Evolutionary conservation across 2,797 vertebrate species (phyloP), one percentile per base, ranked within the genome.

Genomic region (Heliangelus exortis): DNA sequence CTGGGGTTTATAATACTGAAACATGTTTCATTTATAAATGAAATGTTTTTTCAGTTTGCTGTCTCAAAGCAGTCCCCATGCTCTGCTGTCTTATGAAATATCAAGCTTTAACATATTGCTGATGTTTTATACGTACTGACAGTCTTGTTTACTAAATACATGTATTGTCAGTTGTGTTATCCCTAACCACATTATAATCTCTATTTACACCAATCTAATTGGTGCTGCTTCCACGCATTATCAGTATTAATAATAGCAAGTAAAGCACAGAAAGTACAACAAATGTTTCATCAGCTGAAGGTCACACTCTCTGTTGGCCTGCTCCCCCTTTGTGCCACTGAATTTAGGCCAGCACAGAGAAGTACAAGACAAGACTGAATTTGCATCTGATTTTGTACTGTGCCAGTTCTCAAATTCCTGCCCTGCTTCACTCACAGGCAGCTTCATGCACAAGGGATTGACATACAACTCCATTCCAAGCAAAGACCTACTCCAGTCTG

Each of bases 181-280:
- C 86, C 84, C 92, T 94, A 92, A 94, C 95, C 84, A 87, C 68
- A 76, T 89, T 94, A 88, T 94, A 88, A 96, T 95, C 90, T 91
- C 90, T 96, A 85, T 91, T 96, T 96, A 90, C 54, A 95, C 33
- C 74, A 74, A 23, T 47, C 29, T 91, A 96, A 96, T 58, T 93
- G 73, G 87, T 94, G 85, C 23, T 81, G 66, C 74, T 15, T 21
- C 74, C 85, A n/a, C 55, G 41, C 68, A 73, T 48, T 86, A 82
- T 63, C 59, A 51, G 53, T 78, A 88, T 77, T 92, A 95, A 91
- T 93, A 94, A 95, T 80, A 63, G 51, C 54, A 82, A 45, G 72
- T 73, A 94, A 95, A 89, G 77, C 41, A 62, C 3, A 6, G 80
- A 80, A 72, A 92, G 85, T n/a, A 73, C 19, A 87, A 59, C 45